Base-by-base conservation (phyloP, 1,140 invertebrate species). In the Eumeta japonica region DNA sequence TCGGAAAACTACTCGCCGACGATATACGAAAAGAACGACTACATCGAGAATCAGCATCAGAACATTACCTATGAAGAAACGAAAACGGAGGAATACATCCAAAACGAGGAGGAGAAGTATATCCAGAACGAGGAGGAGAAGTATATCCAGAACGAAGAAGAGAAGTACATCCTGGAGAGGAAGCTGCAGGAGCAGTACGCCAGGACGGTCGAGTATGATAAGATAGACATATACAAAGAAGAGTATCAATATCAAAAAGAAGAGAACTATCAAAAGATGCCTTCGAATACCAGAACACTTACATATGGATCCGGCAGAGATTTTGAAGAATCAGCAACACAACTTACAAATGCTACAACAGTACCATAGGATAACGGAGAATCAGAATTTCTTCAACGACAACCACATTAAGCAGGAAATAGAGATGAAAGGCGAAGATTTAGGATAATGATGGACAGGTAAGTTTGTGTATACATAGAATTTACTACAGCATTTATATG, bases 321-420 rank as follows among this genome's bases (percentile, higher is more conserved):
- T 67, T 5, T 28, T 72, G 7, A 47, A 58, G 12, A 67, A 68
- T 39, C 67, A 72, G 5, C 67, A 72, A 33, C 64, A 68, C 15
- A 72, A 72, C 34, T 16, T 72, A 3, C 63, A 68, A 24, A 50
- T 68, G 30, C 18, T 72, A 1, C 60, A 66, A 15, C 53, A 63
- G 16, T 60, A 59, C 16, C 59, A 63, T 28, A 46, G 55, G 15
- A 45, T 57, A 3, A 61, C 45, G 10, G 67, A 67, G 30, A 72
- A 70, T 30, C 65, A 70, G 44, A 68, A 67, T 20, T 73, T 68
- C 28, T 73, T 73, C 30, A 63, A 64, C 24, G 67, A 70, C 28
- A 62, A 24, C n/a, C 20, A 67, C 39, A 72, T 72, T 55, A 72
- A 72, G 27, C 64, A 63, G 16, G 67, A 72, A 20, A 56, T 68